Conservation (phyloP, 2,113 vertebrate species). For the Beaufortia kweichowensis region DNA sequence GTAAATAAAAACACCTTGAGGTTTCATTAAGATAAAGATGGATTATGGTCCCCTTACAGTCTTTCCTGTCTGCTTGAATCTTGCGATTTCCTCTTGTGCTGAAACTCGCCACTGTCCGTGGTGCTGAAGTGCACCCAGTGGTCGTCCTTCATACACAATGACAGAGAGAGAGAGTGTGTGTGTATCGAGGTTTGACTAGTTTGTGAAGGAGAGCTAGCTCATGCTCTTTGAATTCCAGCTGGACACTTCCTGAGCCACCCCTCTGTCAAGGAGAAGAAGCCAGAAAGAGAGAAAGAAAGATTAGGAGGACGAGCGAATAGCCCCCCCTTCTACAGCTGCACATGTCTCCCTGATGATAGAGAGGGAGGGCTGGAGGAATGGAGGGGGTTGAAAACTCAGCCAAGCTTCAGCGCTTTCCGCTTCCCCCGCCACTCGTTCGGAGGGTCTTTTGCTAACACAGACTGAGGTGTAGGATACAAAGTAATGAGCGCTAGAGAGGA, state of each 20-base stretch:
- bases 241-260: conserved; percentile 44
- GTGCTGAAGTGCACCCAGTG: conserved; percentile 44
- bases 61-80: conserved; percentile 22
- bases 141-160: neutral
- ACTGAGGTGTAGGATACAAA: conserved; percentile 9
- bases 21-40: neutral
- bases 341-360: conserved; percentile 33
- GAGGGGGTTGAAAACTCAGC: conserved; percentile 38
- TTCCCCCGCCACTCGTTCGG: conserved; percentile 44
- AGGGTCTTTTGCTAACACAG: conserved; percentile 29
- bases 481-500: conserved; percentile 21
- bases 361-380: conserved; percentile 40
- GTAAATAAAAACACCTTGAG: neutral
- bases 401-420: conserved; percentile 41
- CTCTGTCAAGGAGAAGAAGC: conserved; percentile 45
- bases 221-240: conserved; percentile 39
- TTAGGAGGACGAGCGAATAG: conserved; percentile 34
- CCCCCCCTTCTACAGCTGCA: conserved; percentile 35
- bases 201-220: conserved; percentile 15
- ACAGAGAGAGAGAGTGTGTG: neutral
- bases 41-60: too few species aligned
- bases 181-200: conserved; percentile 34
- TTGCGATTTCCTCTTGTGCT: neutral
- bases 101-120: conserved; percentile 32
- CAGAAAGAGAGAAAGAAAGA: conserved; percentile 41